Evolutionary conservation across 1,140 invertebrate species (phyloP).

Genomic region (Calycopis cecrops): DNA sequence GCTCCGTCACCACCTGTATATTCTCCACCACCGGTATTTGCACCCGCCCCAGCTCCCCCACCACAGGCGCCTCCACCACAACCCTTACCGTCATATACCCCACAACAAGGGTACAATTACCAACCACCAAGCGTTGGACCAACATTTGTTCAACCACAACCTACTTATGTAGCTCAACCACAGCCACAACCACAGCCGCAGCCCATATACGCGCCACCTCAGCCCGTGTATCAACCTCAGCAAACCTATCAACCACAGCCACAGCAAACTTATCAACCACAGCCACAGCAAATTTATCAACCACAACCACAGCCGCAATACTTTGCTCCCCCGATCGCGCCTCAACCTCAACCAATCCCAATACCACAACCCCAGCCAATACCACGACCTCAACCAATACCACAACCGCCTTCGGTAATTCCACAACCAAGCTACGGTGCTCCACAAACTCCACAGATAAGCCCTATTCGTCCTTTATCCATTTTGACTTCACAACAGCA

Average conservation of each 20-base stretch:
- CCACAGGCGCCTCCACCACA: too few species aligned
- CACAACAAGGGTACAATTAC: neutral
- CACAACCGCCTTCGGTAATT: too few species aligned
- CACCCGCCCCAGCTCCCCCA: conserved; percentile 4
- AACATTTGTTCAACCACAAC: conserved; percentile 18
- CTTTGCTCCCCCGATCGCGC: conserved; percentile 15
- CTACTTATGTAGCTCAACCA: conserved; percentile 18
- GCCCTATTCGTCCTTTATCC: conserved; percentile 16
- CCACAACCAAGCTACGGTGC: conserved; percentile 19
- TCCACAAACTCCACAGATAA: conserved; percentile 25
- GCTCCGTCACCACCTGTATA: conserved; percentile 15
- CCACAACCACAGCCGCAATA: conserved; percentile 14
- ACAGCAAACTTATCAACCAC: conserved; percentile 2
- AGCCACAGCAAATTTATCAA: conserved; percentile 4
- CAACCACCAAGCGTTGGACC: conserved; percentile 13
- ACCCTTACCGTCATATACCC: conserved; percentile 10
- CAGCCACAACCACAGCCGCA: conserved; percentile 30
- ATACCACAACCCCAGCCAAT: conserved; percentile 24
- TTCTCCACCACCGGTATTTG: conserved; percentile 9
- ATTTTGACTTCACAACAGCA: conserved; percentile 25
- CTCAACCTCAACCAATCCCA: conserved; percentile 18
- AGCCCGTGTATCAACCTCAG: conserved; percentile 13
- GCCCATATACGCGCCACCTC: conserved; percentile 18
- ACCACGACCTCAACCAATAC: too few species aligned
- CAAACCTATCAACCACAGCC: conserved; percentile 19